Evolutionary conservation across 1,140 invertebrate genomes (phyloP), one percentile per base, ranked within the genome.

Genomic region (Heliconius hermathena): DNA sequence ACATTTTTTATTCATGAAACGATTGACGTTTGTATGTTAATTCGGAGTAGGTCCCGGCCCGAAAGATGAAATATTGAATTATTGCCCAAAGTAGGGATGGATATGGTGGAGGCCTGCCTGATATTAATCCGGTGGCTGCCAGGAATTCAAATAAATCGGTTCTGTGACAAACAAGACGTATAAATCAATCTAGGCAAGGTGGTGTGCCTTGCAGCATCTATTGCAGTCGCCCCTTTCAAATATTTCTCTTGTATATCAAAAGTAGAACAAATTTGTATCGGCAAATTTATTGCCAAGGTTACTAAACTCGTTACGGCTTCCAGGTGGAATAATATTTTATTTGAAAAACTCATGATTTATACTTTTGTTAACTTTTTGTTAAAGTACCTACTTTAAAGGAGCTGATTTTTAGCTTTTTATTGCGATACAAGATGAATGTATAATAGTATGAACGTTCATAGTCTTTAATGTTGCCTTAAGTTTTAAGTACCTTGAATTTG

Each of bases 91-190:
- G 84, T 90, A 91, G 88, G 90, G 78, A 80, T 54, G 91, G 88
- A 92, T 92, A 92, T 93, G 90, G 88, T 81, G 87, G 88, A 91
- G 92, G 90, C 88, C 91, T 90, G 87, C 85, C 84, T 89, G 87
- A 91, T 93, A 94, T 93, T 93, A 93, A 93, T 93, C 91, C 91
- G 84, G 84, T 83, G 87, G 88, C 89, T 94, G 93, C 92, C 93
- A 92, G 91, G 93, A 94, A 94, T 95, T 95, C 94, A 95, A 95
- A 95, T 95, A 95, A 95, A 95, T 95, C 93, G 88, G 84, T 83
- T 83, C 86, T 87, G 92, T 95, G 94, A 95, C 94, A 95, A 95
- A 95, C 94, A 95, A 95, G 91, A 94, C 89, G 90, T 90, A 95
- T 95, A 95, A 95, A 95, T 95, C 94, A 95, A 95, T 95, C 94